Conservation (phyloP, 2,113 vertebrate genomes). For the Lophius piscatorius region DNA sequence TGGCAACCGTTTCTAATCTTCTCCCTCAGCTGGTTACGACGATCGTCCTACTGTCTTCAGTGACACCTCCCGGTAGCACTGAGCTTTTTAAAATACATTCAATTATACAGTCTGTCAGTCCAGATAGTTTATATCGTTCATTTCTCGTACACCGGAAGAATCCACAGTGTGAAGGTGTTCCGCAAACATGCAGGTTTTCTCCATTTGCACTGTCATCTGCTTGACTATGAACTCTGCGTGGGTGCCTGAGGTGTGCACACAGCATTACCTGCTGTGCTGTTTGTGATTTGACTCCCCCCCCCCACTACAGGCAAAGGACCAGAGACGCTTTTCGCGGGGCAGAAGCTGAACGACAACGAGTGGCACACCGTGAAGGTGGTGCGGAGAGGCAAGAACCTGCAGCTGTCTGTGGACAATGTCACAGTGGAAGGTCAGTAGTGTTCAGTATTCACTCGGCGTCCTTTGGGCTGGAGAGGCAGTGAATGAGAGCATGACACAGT, state of each 20-base stretch:
- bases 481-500: background rate
- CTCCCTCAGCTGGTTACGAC: slow-evolving; percentile 5
- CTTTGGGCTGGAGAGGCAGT: slow-evolving; percentile 1
- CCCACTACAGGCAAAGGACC: slow-evolving; percentile 88
- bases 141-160: slow-evolving; percentile 12
- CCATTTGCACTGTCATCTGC: slow-evolving; percentile 31
- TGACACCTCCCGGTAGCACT: slow-evolving; percentile 8
- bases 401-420: slow-evolving; percentile 93
- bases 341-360: slow-evolving; percentile 94
- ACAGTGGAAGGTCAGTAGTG: slow-evolving; percentile 87
- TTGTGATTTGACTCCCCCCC: slow-evolving; percentile 56
- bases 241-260: slow-evolving; percentile 13
- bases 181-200: slow-evolving; percentile 64
- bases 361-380: slow-evolving; percentile 92
- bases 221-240: slow-evolving; percentile 9
- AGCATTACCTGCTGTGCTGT: slow-evolving; percentile 17
- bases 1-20: slow-evolving; percentile 19
- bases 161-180: slow-evolving; percentile 17
- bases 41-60: slow-evolving; percentile 10
- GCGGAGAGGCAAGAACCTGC: slow-evolving; percentile 88
- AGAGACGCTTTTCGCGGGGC: slow-evolving; percentile 89
- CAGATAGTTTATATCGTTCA: slow-evolving; percentile 28
- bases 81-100: slow-evolving; percentile 19
- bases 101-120: slow-evolving; percentile 30
- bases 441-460: background rate